Conservation (phyloP, 2,113 vertebrate genomes). For the Grus americana region DNA sequence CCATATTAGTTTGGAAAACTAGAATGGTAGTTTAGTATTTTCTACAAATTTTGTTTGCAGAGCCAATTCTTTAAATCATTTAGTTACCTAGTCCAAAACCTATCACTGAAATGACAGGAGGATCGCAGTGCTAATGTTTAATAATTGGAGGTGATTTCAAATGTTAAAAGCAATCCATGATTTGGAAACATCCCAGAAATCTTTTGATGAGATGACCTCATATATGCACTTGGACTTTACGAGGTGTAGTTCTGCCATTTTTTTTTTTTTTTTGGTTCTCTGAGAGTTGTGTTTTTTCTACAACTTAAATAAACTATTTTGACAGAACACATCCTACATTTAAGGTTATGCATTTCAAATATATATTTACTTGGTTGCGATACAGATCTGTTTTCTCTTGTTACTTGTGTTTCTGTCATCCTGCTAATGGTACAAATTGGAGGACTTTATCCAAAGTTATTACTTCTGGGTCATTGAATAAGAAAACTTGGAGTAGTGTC, state of each 20-base stretch:
- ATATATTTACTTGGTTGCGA: neutral
- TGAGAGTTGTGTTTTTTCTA: neutral
- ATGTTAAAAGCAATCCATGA: neutral
- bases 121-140: neutral
- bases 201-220: neutral
- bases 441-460: neutral
- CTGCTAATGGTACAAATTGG: neutral
- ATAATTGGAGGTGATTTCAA: neutral
- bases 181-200: neutral
- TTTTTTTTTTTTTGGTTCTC: neutral
- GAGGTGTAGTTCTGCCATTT: fast-evolving
- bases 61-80: neutral
- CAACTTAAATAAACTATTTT: neutral
- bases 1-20: neutral
- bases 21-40: neutral
- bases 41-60: neutral
- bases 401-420: neutral
- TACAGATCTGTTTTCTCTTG: neutral
- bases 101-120: neutral
- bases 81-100: neutral
- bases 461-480: neutral
- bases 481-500: neutral
- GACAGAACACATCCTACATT: neutral
- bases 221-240: neutral
- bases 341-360: neutral